phyloP scores from a whole-genome alignment of 2,797 vertebrate genomes.

The Dicrostonyx torquatus region DNA sequence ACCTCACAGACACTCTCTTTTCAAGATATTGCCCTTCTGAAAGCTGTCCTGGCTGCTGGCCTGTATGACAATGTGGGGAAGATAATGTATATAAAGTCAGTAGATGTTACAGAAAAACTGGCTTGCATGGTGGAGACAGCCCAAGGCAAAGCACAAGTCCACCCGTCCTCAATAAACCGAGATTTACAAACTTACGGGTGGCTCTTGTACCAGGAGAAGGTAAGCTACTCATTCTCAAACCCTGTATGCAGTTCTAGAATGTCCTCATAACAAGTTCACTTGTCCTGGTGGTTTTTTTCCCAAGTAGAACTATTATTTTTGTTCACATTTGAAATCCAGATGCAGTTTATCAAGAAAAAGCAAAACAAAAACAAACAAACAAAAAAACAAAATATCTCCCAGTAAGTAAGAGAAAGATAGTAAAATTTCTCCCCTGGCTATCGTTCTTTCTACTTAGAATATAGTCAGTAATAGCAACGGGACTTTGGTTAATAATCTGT shows the following conservation, averaged over 20 bases:
- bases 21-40: conserved; percentile 91
- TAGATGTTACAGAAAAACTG: conserved; percentile 93
- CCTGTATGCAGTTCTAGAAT: background rate
- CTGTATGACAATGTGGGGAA: conserved; percentile 96
- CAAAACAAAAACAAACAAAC: background rate
- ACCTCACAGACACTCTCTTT: conserved; percentile 81
- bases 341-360: background rate
- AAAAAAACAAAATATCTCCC: background rate
- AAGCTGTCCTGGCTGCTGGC: conserved; percentile 94
- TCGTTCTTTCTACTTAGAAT: background rate
- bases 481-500: conserved; percentile 17
- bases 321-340: conserved; percentile 36
- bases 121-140: conserved; percentile 94
- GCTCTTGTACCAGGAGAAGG: conserved; percentile 98
- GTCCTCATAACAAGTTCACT: background rate
- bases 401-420: background rate
- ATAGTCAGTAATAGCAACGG: background rate
- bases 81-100: conserved; percentile 90
- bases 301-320: background rate
- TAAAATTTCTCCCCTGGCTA: background rate
- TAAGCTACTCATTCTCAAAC: conserved; percentile 64
- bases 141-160: conserved; percentile 96
- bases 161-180: conserved; percentile 97
- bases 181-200: conserved; percentile 94
- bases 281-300: background rate